Conservation (phyloP, 2,113 vertebrate species). For the Nipponia nippon region DNA sequence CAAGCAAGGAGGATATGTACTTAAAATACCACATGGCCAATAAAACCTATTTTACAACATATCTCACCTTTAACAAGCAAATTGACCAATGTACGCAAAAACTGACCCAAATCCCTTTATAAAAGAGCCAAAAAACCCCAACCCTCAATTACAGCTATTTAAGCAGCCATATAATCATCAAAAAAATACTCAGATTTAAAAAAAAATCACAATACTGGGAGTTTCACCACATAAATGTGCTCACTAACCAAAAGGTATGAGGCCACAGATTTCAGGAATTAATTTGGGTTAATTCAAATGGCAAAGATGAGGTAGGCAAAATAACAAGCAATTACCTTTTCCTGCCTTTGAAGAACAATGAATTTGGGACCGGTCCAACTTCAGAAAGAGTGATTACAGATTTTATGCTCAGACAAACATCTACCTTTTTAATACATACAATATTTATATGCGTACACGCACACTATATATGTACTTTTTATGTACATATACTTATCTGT, state of each 20-base stretch:
- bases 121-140: background rate
- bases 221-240: background rate
- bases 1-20: conserved; percentile 16
- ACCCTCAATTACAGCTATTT: background rate
- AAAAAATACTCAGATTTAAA: background rate
- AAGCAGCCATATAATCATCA: background rate
- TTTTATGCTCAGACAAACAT: conserved; percentile 20
- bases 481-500: background rate
- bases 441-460: background rate
- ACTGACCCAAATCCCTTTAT: background rate
- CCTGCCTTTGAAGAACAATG: conserved; percentile 75
- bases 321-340: conserved; percentile 72
- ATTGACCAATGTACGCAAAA: conserved; percentile 15
- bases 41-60: conserved; percentile 56
- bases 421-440: background rate
- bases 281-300: conserved; percentile 60
- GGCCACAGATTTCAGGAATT: conserved; percentile 62
- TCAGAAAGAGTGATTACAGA: conserved; percentile 46
- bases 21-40: conserved; percentile 61
- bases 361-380: conserved; percentile 67
- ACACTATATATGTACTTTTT: background rate
- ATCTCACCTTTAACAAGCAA: conserved; percentile 58
- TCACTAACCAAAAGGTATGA: conserved; percentile 12
- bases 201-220: background rate
- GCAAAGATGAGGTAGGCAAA: conserved; percentile 61